Base-by-base conservation (phyloP, 2,888 invertebrate genomes). In the Beris chalybata region DNA sequence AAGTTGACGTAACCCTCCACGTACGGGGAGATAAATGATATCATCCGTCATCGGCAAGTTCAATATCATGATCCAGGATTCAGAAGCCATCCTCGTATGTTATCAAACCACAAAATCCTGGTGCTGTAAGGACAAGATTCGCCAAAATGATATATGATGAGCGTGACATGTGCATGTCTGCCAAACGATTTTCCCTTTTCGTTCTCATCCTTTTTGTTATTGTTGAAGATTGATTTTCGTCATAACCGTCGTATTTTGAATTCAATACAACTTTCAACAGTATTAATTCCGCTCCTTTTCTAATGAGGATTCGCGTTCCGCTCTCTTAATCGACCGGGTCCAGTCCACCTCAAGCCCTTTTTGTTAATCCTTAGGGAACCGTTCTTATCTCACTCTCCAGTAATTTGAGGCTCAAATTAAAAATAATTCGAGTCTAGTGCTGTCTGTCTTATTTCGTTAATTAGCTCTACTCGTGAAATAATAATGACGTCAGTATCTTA, bases 401-500 rank as follows among this genome's bases (percentile, higher is more conserved):
- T 50, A 61, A 61, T 61, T 61, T 61, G 61, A 61, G 61, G 50
- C 50, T 61, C 22, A 61, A 61, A 61, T 61, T 61, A 61, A 61
- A 61, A 61, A 61, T 61, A 61, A 61, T 61, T 61, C 61, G 61
- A 61, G 50, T 61, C 61, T 52, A 38, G 50, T 61, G 64, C 31
- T 64, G 64, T 64, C 64, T 54, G 64, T 45, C 54, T 64, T 64
- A 45, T 53, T 64, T 52, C 30, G 64, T 64, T 64, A 64, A 64
- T 64, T 64, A 64, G 64, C 54, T 54, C 54, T 45, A 54, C 64
- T 64, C 64, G 53, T 64, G 64, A 64, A 64, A 64, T 64, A 64
- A 64, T 64, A 54, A 64, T 64, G 64, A 64, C 31, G 64, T 64
- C 30, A 54, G 54, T n/a, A 13, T 54, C 54, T 64, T 53, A 64